Percentiles rank a stretch among this genome's conserved stretches.
Evolutionary conservation across 2,113 vertebrate species (phyloP).

Genomic region (Tyto alba): DNA sequence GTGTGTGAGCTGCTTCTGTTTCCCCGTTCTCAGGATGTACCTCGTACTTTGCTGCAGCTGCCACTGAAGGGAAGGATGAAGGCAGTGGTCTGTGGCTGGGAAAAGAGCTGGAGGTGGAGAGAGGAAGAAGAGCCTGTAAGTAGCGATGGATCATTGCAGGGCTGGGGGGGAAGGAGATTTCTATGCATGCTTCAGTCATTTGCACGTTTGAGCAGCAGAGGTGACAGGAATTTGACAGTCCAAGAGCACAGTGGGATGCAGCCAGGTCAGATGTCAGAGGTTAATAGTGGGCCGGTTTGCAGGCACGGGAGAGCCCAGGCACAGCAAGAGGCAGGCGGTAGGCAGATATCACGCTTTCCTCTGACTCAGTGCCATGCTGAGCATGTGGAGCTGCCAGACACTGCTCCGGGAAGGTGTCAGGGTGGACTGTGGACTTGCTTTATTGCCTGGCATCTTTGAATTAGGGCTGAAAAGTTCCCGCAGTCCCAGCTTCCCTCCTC

Average conservation of each 20-base stretch:
- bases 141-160: fast-evolving
- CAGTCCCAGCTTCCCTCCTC: neutral
- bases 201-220: neutral
- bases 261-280: neutral
- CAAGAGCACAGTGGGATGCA: fast-evolving
- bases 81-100: neutral
- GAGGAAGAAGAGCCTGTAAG: neutral
- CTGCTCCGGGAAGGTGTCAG: neutral
- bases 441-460: fast-evolving
- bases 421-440: neutral
- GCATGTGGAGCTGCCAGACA: fast-evolving
- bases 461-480: neutral
- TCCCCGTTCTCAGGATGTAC: neutral
- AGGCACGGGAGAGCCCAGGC: neutral
- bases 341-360: neutral
- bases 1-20: neutral
- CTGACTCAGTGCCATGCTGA: fast-evolving
- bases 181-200: fast-evolving
- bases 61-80: neutral
- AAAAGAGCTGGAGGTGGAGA: neutral
- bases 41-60: neutral
- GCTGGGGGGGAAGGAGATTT: neutral
- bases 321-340: neutral
- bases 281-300: neutral
- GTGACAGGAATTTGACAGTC: neutral